phyloP scores from a whole-genome alignment of 2,113 vertebrate species.

The Phainopepla nitens region DNA sequence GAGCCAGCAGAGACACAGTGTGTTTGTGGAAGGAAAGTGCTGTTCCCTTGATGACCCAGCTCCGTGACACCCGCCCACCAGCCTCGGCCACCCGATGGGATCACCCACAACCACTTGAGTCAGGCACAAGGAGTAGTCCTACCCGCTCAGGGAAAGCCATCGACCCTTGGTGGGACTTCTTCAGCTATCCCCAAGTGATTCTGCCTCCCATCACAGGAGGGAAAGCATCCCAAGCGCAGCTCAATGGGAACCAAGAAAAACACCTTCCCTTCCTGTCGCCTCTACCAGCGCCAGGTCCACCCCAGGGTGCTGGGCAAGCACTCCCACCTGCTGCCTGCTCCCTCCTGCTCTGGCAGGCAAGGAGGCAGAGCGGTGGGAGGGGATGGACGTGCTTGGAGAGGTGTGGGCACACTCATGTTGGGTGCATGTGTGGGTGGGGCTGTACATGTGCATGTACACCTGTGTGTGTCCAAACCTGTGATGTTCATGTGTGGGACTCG shows the following conservation, averaged over 20 bases:
- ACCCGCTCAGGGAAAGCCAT: fast-evolving
- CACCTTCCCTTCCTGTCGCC: background rate
- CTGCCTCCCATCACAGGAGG: fast-evolving
- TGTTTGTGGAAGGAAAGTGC: background rate
- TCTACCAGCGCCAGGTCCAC: background rate
- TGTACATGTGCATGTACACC: fast-evolving
- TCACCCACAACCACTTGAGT: fast-evolving
- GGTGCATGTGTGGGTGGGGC: fast-evolving
- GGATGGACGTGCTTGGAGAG: background rate
- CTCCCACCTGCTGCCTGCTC: background rate
- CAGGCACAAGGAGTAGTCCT: background rate
- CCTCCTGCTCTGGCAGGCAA: background rate
- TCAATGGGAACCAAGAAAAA: background rate
- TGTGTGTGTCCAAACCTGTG: background rate
- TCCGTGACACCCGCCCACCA: fast-evolving
- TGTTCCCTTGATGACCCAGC: background rate
- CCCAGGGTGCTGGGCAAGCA: background rate
- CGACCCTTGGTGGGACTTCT: fast-evolving
- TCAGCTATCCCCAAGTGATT: background rate
- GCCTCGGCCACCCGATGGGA: fast-evolving
- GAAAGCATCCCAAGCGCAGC: background rate
- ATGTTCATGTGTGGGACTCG: background rate
- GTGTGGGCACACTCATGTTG: fast-evolving
- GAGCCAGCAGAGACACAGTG: background rate
- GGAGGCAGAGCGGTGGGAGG: background rate